Conservation (phyloP, 1,140 invertebrate species). For the Ostrea denselamellosa region DNA sequence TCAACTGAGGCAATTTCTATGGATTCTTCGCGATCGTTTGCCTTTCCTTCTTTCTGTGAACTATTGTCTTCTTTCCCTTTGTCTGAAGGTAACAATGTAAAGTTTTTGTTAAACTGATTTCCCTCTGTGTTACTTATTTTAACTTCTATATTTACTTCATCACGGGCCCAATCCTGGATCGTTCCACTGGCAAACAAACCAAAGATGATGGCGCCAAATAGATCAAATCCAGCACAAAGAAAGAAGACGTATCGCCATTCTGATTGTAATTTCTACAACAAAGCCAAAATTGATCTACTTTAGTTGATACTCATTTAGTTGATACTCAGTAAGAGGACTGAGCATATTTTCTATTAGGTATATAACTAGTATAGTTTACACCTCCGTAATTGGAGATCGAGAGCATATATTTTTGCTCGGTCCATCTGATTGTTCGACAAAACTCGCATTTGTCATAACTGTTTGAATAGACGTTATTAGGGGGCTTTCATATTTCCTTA, state of each 20-base stretch:
- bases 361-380: no score
- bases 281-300: neutral
- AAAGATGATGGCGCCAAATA: slow-evolving; percentile 85
- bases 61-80: neutral
- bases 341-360: no score
- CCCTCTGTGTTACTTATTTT: neutral
- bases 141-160: neutral
- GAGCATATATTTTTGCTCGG: no score
- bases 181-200: slow-evolving; percentile 88
- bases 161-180: slow-evolving; percentile 86
- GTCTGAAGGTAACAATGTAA: neutral
- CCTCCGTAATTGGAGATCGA: no score
- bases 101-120: neutral
- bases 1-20: neutral
- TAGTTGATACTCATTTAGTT: no score
- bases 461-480: no score
- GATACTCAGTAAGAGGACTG: no score
- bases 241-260: slow-evolving; percentile 88
- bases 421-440: no score
- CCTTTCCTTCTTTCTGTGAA: neutral
- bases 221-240: slow-evolving; percentile 84
- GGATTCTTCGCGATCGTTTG: neutral
- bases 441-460: no score
- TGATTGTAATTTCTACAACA: slow-evolving; percentile 68
- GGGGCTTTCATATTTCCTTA: no score